phyloP scores from a whole-genome alignment of 1,140 invertebrate species.

The Drosophila orosa region DNA sequence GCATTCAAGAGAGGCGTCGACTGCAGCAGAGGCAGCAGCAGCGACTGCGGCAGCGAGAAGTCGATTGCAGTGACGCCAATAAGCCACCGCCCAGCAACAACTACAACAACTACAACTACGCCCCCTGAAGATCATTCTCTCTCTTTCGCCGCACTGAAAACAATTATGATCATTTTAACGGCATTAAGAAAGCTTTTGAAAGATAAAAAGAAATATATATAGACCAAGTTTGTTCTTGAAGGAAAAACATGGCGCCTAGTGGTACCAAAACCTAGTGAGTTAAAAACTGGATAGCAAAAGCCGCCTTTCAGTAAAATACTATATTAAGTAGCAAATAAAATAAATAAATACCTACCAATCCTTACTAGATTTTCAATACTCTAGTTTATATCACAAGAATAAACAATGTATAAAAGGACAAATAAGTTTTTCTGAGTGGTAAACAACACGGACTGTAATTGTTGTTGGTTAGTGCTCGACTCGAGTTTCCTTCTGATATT shows the following conservation, averaged over 20 bases:
- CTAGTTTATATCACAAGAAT: background rate
- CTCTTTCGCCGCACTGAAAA: slow-evolving; percentile 11
- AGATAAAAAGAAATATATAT: background rate
- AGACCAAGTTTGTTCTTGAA: too few relatives aligned
- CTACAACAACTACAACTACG: slow-evolving; percentile 22
- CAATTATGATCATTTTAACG: background rate
- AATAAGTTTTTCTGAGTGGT: background rate
- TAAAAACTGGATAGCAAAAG: too few relatives aligned
- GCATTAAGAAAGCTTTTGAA: background rate
- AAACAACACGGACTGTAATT: slow-evolving; percentile 10
- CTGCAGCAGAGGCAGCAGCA: slow-evolving; percentile 12
- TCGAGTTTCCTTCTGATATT: slow-evolving; percentile 18
- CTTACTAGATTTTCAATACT: too few relatives aligned
- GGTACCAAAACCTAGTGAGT: too few relatives aligned
- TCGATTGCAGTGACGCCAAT: slow-evolving; percentile 65
- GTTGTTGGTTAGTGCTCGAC: slow-evolving; percentile 17
- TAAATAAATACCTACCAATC: too few relatives aligned
- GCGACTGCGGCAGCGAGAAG: slow-evolving; percentile 12
- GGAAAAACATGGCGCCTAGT: too few relatives aligned
- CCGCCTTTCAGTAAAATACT: too few relatives aligned
- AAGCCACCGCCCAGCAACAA: slow-evolving; percentile 52
- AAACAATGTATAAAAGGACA: background rate
- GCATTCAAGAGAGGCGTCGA: slow-evolving; percentile 48
- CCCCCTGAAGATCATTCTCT: slow-evolving; percentile 22
- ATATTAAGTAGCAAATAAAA: too few relatives aligned